Evolutionary conservation across 1,140 invertebrate species (phyloP).

Genomic region (Agraylea sexmaculata): DNA sequence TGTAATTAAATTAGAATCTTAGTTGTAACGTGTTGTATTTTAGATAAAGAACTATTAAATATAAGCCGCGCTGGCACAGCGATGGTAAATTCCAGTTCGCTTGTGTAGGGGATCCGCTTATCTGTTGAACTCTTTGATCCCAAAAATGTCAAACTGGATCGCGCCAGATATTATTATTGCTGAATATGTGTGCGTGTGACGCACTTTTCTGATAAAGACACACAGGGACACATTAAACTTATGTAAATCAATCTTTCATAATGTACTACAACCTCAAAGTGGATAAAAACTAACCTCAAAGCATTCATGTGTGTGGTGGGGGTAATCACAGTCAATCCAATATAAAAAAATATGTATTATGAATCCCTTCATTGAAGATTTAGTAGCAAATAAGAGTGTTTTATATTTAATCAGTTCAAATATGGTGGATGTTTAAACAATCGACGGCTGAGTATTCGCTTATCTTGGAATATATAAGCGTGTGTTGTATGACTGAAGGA

Average conservation of each 20-base stretch:
- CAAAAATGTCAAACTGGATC: slow-evolving; percentile 18
- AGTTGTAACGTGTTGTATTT: too few species aligned
- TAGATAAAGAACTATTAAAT: too few species aligned
- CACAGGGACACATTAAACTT: background rate
- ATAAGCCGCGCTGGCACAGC: too few species aligned
- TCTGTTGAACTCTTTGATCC: slow-evolving; percentile 21
- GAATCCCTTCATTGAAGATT: too few species aligned
- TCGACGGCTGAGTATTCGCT: slow-evolving; percentile 2
- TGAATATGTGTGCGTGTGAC: slow-evolving; percentile 13
- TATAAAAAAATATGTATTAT: background rate
- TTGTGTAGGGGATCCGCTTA: too few species aligned
- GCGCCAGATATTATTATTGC: slow-evolving; percentile 18
- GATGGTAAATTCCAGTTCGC: too few species aligned
- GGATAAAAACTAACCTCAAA: slow-evolving; percentile 10
- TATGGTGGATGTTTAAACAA: slow-evolving; percentile 4
- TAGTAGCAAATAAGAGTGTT: too few species aligned
- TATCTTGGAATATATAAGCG: background rate
- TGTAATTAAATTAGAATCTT: too few species aligned
- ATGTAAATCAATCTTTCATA: slow-evolving; percentile 4
- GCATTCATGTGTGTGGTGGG: background rate
- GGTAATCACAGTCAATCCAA: background rate
- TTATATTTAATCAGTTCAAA: too few species aligned
- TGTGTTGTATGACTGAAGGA: slow-evolving; percentile 17
- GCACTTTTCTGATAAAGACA: slow-evolving; percentile 13
- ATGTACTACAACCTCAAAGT: slow-evolving; percentile 6